A percentile compares a stretch with the other conserved stretches of the same genome.
Conservation (phyloP, 2,888 invertebrate species). For the Cecidostiba fungosa region DNA sequence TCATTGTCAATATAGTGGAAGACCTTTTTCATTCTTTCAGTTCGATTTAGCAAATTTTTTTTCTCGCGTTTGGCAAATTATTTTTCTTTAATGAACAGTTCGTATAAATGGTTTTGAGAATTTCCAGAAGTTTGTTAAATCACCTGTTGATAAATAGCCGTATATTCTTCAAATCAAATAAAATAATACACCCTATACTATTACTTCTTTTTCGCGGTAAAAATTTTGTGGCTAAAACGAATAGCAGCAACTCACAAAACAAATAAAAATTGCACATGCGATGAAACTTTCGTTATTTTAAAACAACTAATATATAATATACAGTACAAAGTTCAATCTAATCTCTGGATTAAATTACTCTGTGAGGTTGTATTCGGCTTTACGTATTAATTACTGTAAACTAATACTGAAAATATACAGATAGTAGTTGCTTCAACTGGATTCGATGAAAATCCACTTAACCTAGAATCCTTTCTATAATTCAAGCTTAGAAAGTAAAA, state of each 20-base stretch:
- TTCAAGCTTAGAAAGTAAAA: neutral
- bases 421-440: neutral
- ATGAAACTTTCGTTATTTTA: neutral
- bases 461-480: neutral
- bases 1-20: conserved; percentile 10
- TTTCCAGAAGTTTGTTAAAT: neutral
- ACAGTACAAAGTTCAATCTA: neutral
- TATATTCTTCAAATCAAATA: neutral
- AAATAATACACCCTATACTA: neutral
- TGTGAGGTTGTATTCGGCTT: conserved; percentile 18
- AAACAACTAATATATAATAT: neutral
- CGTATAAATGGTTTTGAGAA: neutral
- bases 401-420: conserved; percentile 24
- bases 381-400: conserved; percentile 17
- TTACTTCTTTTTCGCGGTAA: neutral
- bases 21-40: neutral
- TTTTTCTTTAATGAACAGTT: neutral
- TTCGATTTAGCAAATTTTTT: conserved; percentile 18
- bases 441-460: neutral
- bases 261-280: neutral
- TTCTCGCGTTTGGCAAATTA: neutral
- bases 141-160: neutral
- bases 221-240: neutral
- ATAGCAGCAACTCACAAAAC: neutral
- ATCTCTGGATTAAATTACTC: neutral